Evolutionary conservation across 2,113 vertebrate genomes (phyloP).

Genomic region (Dinomys branickii): DNA sequence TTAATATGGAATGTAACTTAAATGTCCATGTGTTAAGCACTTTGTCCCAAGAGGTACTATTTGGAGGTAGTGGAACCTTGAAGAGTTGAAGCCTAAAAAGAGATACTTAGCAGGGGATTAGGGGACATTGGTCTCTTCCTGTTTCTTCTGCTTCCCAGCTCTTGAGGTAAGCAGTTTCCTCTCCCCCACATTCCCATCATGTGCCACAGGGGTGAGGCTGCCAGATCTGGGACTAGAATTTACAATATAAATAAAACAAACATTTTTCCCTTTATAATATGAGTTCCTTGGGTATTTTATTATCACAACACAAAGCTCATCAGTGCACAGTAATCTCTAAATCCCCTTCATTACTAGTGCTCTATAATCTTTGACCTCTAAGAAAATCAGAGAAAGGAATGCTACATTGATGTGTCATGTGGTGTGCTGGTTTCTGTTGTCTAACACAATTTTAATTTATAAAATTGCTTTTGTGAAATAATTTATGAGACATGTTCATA

Average conservation of each 20-base stretch:
- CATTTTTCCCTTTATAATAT: neutral
- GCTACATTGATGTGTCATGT: neutral
- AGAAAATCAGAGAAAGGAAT: slow-evolving; percentile 37
- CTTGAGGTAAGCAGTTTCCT: neutral
- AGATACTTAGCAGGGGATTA: neutral
- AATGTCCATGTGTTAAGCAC: neutral
- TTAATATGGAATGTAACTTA: neutral
- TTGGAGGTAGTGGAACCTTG: neutral
- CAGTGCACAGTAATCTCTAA: neutral
- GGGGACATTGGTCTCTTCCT: neutral
- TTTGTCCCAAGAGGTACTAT: neutral
- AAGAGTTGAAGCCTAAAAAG: neutral
- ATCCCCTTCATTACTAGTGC: neutral
- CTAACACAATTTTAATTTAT: slow-evolving; percentile 25
- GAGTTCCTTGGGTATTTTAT: neutral
- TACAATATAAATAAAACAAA: neutral
- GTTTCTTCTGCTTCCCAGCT: neutral
- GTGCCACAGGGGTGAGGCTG: neutral
- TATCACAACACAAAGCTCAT: neutral
- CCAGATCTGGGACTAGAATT: neutral
- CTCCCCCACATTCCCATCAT: neutral
- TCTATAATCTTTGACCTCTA: neutral
- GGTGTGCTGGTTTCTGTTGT: slow-evolving; percentile 41
- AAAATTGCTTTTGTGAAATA: slow-evolving; percentile 50
- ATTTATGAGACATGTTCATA: slow-evolving; percentile 47